Conservation (phyloP, 2,888 invertebrate genomes). For the Clepsis dumicolana region DNA sequence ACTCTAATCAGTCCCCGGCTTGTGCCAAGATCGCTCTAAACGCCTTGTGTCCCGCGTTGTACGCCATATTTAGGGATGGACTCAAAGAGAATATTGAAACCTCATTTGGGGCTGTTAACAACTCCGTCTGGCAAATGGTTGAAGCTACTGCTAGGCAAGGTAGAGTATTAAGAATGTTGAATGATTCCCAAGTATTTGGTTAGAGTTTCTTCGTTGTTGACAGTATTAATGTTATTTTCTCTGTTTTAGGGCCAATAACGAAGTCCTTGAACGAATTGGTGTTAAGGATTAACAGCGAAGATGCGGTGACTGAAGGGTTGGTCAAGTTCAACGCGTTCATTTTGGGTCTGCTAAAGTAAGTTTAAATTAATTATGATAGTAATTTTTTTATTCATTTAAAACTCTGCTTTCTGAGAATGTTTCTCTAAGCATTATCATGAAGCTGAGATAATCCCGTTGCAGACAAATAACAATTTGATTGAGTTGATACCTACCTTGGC, state of each 20-base stretch:
- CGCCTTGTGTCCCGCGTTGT: conserved; percentile 93
- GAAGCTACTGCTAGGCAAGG: conserved; percentile 95
- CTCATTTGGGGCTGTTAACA: conserved; percentile 93
- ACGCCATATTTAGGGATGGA: conserved; percentile 94
- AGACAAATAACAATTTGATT: background rate
- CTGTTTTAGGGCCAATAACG: conserved; percentile 89
- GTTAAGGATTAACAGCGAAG: conserved; percentile 92
- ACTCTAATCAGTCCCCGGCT: conserved; percentile 87
- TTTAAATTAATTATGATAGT: too few species aligned
- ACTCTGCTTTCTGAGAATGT: too few species aligned
- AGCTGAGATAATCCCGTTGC: background rate
- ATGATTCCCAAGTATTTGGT: background rate
- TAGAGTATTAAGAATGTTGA: conserved; percentile 49
- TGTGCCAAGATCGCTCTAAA: conserved; percentile 91
- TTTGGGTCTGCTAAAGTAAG: conserved; percentile 94
- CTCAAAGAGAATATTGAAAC: conserved; percentile 93
- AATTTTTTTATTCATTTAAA: too few species aligned
- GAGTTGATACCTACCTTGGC: background rate
- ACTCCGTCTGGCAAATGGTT: conserved; percentile 96
- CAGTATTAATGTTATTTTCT: background rate
- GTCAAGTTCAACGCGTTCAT: conserved; percentile 96
- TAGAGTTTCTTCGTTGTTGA: background rate
- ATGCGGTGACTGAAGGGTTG: conserved; percentile 93
- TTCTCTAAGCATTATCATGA: background rate
- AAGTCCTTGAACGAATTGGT: conserved; percentile 94